Base-by-base conservation (phyloP, 2,888 invertebrate species). In the Drosophila anomalata region DNA sequence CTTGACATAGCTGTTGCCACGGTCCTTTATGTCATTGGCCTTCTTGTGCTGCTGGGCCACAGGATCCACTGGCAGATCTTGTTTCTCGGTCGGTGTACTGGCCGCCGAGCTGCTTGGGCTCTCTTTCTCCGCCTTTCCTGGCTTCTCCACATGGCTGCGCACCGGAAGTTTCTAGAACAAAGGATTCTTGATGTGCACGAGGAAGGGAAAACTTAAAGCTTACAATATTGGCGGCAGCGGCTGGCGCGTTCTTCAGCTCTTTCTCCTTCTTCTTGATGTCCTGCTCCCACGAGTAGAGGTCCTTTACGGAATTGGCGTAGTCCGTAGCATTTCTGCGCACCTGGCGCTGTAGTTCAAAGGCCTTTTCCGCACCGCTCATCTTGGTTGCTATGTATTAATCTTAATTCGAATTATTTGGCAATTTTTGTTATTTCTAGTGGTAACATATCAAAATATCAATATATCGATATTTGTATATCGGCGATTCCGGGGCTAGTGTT, bases 1-100 rank as follows among this genome's bases (percentile, higher is more conserved):
- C 85, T 95, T 95, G 20, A 98, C 97, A 90, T 94, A 95, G 77
- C 92, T 93, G 91, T 99, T 99, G 20, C 99, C 99, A 93, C 95
- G 82, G 60, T 91, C 90, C 62, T 92, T 92, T 1, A 87, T 86
- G 20, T 78, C 78, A 42, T 90, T 90, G 3, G 91, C 91, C 47
- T 87, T 76, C 9, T 83, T 83, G 50, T 78, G 87, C 54, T 76
- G 83, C 22, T 88, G 87, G 2, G 82, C 89, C 20, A 73, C 17
- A 1, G 55, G 70, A 63, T 90, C 81, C 6, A 63, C 17, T 0
- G 79, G 78, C 17, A 78, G 71, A 20, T 90, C 89, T 8, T 70
- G 62, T 63, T 89, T 90, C 56, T 90, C 90, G 3, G 87, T 86
- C 0, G 85, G 81, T 2, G 81, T 77, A 52, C 69, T 73, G 5